phyloP scores from a whole-genome alignment of 2,797 vertebrate genomes.

The Phoebastria nigripes region DNA sequence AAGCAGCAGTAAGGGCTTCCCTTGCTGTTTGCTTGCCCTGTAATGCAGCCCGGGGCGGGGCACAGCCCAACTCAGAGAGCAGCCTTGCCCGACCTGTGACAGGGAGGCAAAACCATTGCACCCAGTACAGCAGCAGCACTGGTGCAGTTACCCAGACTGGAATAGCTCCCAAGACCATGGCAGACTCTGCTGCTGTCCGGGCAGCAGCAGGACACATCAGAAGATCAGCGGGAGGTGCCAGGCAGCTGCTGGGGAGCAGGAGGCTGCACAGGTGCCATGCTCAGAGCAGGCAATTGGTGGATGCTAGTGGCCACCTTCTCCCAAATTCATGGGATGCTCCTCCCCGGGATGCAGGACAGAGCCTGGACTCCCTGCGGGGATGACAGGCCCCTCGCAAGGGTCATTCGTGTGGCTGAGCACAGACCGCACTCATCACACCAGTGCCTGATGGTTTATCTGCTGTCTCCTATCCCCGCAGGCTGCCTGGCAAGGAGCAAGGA shows the following conservation, averaged over 20 bases:
- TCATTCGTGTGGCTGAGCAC: rapidly evolving
- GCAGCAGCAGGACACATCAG: rapidly evolving
- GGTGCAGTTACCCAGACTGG: background rate
- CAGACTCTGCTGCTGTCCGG: background rate
- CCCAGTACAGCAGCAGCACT: background rate
- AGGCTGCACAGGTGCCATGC: rapidly evolving
- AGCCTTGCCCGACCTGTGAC: rapidly evolving
- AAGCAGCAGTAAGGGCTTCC: background rate
- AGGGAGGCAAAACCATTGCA: background rate
- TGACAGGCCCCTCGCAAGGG: background rate
- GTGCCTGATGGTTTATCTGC: background rate
- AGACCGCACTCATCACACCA: background rate
- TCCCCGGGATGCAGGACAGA: background rate
- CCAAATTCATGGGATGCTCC: background rate
- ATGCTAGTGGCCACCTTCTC: background rate
- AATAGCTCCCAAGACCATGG: background rate
- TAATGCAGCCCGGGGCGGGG: rapidly evolving
- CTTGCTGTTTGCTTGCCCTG: background rate
- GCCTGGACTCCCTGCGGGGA: background rate
- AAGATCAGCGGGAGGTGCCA: background rate
- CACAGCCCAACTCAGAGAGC: background rate
- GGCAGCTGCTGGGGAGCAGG: background rate
- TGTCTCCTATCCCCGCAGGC: background rate
- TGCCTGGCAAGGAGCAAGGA: background rate
- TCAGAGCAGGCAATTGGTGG: background rate